Evolutionary conservation across 1,140 invertebrate genomes (phyloP).

Genomic region (Drosophila pectinifera): DNA sequence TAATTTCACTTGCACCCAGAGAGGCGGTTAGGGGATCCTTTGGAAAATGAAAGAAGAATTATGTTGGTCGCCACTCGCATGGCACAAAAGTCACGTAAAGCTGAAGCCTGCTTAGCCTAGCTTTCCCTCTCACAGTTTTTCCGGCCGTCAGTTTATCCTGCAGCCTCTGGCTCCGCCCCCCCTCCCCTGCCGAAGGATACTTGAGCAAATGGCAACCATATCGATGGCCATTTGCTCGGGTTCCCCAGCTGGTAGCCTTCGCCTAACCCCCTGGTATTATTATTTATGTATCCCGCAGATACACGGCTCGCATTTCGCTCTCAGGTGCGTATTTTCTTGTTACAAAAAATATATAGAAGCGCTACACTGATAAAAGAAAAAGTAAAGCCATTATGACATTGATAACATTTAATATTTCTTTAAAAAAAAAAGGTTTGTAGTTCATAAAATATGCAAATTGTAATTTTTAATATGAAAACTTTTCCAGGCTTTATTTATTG

Average conservation of each 20-base stretch:
- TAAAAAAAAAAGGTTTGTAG: background rate
- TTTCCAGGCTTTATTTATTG: background rate
- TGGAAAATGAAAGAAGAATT: constrained; percentile 43
- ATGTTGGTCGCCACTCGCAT: constrained; percentile 52
- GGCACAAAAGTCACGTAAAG: constrained; percentile 77
- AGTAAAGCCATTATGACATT: too few species aligned
- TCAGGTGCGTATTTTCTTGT: constrained; percentile 64
- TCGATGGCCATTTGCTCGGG: constrained; percentile 51
- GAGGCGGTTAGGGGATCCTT: background rate
- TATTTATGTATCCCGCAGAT: constrained; percentile 71
- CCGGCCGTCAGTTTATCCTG: background rate
- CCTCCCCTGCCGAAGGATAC: constrained; percentile 52
- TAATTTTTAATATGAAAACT: background rate
- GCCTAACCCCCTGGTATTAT: constrained; percentile 42
- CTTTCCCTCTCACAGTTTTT: constrained; percentile 9
- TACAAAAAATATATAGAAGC: constrained; percentile 11
- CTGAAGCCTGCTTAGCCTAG: constrained; percentile 58
- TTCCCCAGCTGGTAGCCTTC: constrained; percentile 10
- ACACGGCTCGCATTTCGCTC: constrained; percentile 35
- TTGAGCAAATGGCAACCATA: constrained; percentile 54
- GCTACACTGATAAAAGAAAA: background rate
- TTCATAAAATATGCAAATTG: too few species aligned
- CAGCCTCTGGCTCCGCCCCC: too few species aligned
- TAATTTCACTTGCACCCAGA: constrained; percentile 67
- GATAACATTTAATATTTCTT: too few species aligned